phyloP scores from a whole-genome alignment of 2,888 invertebrate genomes.

The Eupithecia inturbata region DNA sequence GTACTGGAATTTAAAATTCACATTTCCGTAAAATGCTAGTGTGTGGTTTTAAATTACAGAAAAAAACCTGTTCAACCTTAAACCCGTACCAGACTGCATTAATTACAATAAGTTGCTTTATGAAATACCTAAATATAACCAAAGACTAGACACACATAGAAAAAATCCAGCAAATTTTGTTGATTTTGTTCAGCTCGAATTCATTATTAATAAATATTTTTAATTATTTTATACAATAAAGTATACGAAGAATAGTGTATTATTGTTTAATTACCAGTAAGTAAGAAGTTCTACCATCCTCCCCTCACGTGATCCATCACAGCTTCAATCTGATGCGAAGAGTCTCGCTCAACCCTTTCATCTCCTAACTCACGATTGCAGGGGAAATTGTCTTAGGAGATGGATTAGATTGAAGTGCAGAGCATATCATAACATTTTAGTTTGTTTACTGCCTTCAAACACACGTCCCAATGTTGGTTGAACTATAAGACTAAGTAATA shows the following conservation, averaged over 20 bases:
- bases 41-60: too few relatives aligned
- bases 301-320: conserved; percentile 70
- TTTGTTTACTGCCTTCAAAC: neutral
- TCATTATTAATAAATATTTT: neutral
- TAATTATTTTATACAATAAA: neutral
- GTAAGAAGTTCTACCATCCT: conserved; percentile 42
- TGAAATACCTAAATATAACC: neutral
- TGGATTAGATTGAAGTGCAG: conserved; percentile 12
- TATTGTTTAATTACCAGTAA: conserved; percentile 34
- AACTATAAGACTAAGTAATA: too few relatives aligned
- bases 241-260: neutral
- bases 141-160: neutral
- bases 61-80: too few relatives aligned
- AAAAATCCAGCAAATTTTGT: too few relatives aligned
- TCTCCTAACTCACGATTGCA: conserved; percentile 22
- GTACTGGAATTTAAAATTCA: neutral
- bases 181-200: too few relatives aligned
- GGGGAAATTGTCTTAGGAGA: conserved; percentile 40
- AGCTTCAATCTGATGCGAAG: conserved; percentile 56
- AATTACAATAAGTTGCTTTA: neutral
- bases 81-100: neutral
- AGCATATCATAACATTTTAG: neutral
- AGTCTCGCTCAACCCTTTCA: conserved; percentile 43
- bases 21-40: neutral
- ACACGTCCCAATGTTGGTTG: too few relatives aligned